Evolutionary conservation across 1,140 invertebrate species (phyloP), one percentile per base, ranked within the genome.

Genomic region (Zeugodacus cucurbitae): DNA sequence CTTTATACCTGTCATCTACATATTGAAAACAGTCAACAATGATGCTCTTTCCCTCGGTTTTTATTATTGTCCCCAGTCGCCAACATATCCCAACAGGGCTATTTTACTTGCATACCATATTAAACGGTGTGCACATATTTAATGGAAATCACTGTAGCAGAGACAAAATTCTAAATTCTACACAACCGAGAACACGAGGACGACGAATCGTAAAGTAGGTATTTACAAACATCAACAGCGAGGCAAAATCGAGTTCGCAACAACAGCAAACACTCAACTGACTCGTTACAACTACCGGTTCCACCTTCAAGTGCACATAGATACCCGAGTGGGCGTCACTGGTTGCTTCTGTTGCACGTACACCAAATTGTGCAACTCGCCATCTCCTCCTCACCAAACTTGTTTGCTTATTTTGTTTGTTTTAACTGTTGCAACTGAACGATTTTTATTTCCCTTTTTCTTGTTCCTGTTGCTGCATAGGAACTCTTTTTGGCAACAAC

Each of bases 301-400:
- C 26, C 48, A 26, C 7, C 74, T 74, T 26, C 34, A 20, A 17
- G 5, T 54, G 48, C 4, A 54, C 37, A n/a, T 22, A 41, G 70
- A 5, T 74, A 41, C 10, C 17, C 7, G 22, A 54, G 74, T 82
- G 41, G 74, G 74, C 34, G 74, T 41, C 74, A 82, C 74, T 48
- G 74, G 74, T 82, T 82, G 74, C 74, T 82, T 82, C 74, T 82
- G 20, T 11, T 41, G 29, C 70, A 67, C 32, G 26, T 62, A 62
- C 26, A 29, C 59, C 22, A 26, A 62, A 26, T 62, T 62, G n/a
- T 32, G 64, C 2, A 29, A 1, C 17, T 32, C 64, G 1, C 5
- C 29, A 17, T 70, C 64, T 29, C 32, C 32, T 29, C 8, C n/a
- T n/a, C n/a, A n/a, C n/a, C 8, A 26, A 22, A 22, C 22, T 62